Conservation (phyloP, 2,888 invertebrate genomes). For the Scaptomyza parva region DNA sequence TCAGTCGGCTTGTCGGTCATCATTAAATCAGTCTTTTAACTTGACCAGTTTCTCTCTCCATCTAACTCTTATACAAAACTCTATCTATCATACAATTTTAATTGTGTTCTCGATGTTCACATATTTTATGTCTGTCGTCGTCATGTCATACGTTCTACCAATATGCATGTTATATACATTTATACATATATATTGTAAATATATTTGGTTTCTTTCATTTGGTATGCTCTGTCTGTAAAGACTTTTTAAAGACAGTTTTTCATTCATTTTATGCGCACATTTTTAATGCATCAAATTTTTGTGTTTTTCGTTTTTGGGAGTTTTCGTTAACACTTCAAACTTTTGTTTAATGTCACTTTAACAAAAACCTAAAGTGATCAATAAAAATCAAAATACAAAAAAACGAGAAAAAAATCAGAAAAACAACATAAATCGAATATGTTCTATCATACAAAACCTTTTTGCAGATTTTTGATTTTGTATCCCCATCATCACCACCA, state of each 20-base stretch:
- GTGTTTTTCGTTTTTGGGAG: constrained; percentile 48
- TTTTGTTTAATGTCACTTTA: constrained; percentile 36
- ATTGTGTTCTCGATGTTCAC: constrained; percentile 28
- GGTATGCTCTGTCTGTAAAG: background rate
- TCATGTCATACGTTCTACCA: constrained; percentile 21
- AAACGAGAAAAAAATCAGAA: constrained; percentile 24
- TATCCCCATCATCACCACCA: constrained; percentile 80
- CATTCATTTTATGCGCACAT: constrained; percentile 61
- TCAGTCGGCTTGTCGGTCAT: constrained; percentile 31
- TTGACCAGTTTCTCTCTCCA: constrained; percentile 13
- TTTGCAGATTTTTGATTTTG: constrained; percentile 84
- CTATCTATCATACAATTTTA: constrained; percentile 39
- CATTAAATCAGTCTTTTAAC: constrained; percentile 32
- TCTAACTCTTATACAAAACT: constrained; percentile 22
- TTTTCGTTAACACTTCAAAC: constrained; percentile 22
- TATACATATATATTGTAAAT: background rate
- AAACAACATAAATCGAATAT: constrained; percentile 61
- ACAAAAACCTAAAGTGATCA: constrained; percentile 5
- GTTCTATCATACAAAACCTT: constrained; percentile 76
- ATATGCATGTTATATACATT: constrained; percentile 42
- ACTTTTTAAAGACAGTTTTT: constrained; percentile 16
- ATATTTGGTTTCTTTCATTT: constrained; percentile 39
- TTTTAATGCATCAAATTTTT: constrained; percentile 65
- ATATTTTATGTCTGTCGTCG: constrained; percentile 9
- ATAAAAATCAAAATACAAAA: constrained; percentile 17